Conservation (phyloP, 2,888 invertebrate species). For the Drosophila algonquin region DNA sequence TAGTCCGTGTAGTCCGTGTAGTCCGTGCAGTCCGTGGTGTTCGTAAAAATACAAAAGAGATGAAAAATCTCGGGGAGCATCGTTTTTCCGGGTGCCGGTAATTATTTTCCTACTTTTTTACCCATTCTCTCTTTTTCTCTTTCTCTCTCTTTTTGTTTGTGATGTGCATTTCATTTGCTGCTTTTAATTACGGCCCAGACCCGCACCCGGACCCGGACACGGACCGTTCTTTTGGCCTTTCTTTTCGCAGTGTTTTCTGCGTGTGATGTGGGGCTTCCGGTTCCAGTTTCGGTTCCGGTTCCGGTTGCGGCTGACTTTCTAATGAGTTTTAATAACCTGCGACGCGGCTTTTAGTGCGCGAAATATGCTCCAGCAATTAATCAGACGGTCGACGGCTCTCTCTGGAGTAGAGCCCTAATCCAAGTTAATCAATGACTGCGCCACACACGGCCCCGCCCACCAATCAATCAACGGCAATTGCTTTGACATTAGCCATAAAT, state of each 20-base stretch:
- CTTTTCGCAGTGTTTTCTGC: background rate
- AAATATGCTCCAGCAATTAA: conserved; percentile 29
- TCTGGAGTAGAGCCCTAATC: conserved; percentile 1
- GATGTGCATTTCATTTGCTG: conserved; percentile 33
- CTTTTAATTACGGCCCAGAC: conserved; percentile 34
- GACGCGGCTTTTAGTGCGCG: conserved; percentile 31
- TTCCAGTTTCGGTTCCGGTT: background rate
- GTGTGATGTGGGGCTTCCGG: background rate
- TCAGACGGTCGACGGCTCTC: conserved; percentile 5
- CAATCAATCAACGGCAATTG: conserved; percentile 58
- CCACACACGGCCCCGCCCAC: conserved; percentile 3
- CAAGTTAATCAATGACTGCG: conserved; percentile 20
- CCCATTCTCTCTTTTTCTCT: background rate
- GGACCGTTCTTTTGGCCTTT: conserved; percentile 2
- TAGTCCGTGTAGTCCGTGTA: no score
- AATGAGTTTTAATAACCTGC: conserved; percentile 52
- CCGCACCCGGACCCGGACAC: background rate
- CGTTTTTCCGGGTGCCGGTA: conserved; percentile 25
- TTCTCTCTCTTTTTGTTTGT: conserved; percentile 8
- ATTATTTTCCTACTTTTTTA: conserved; percentile 41
- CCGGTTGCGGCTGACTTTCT: conserved; percentile 43
- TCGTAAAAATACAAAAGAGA: conserved; percentile 15
- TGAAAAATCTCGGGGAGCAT: conserved; percentile 44
- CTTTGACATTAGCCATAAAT: conserved; percentile 46
- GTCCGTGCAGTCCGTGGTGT: background rate